Evolutionary conservation across 2,888 invertebrate species (phyloP), one percentile per base, ranked within the genome.

Genomic region (Tyria jacobaeae): DNA sequence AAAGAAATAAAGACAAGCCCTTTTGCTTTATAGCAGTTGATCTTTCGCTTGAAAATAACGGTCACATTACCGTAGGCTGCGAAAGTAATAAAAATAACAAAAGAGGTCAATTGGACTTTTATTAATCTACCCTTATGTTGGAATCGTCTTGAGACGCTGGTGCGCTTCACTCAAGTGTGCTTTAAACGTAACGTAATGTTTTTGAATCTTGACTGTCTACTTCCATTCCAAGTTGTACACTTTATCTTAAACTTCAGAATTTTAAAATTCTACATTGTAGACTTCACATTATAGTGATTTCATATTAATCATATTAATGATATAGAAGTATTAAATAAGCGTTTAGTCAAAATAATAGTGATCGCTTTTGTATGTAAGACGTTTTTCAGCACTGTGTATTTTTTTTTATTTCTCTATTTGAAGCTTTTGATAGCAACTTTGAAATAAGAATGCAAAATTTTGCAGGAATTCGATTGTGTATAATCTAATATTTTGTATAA

Each of bases 51-150:
- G 51, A 54, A 62, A 66, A 31, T 55, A 47, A 62, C 48, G 34
- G 39, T 49, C 61, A 12, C 54, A 51, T 66, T 63, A 66, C 66
- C 35, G 65, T 39, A 27, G 41, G 49, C 62, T 62, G 67, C 49
- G 59, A 70, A 59, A 56, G 59, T 70, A 67, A 65, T 70, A 74
- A 73, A 75, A 70, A 70, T 73, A 66, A 67, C 64, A 64, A 57
- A 57, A 52, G 62, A 70, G 62, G 62, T 61, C 70, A 67, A 70
- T 67, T 60, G 70, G 60, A 64, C 41, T 69, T 72, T 75, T 70
- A 74, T 72, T 67, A 75, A 75, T 75, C 65, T 64, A 58, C 61
- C 62, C 60, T 67, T 55, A 66, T 39, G 35, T 62, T 47, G 49
- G 54, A 66, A 64, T 66, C 62, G 55, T 63, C 31, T 62, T 56